Evolutionary conservation across 2,113 vertebrate genomes (phyloP).

Genomic region (Spermophilus dauricus): DNA sequence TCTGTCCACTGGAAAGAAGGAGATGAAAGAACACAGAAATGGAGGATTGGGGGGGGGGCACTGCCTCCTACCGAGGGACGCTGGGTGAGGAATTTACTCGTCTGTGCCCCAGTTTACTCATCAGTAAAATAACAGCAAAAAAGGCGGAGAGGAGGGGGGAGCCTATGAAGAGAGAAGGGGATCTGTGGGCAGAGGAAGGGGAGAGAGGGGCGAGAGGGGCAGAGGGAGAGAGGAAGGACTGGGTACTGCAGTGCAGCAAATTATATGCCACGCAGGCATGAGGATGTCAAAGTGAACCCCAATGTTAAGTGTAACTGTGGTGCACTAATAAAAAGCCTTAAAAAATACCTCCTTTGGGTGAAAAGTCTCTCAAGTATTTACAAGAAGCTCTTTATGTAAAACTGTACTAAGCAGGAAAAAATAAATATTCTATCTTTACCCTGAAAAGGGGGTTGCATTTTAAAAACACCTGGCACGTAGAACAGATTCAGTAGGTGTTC

Average conservation of each 20-base stretch:
- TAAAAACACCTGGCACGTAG: neutral
- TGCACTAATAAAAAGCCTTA: neutral
- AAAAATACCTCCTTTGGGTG: constrained; percentile 21
- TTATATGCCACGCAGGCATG: too few relatives aligned
- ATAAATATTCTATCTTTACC: neutral
- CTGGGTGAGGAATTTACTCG: neutral
- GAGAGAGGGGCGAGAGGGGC: too few relatives aligned
- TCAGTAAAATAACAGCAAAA: neutral
- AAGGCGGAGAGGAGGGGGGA: too few relatives aligned
- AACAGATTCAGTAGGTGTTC: neutral
- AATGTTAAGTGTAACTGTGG: too few relatives aligned
- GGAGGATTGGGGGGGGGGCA: neutral
- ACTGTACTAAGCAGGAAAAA: neutral
- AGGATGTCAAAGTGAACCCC: too few relatives aligned
- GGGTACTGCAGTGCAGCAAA: too few relatives aligned
- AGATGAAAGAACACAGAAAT: neutral
- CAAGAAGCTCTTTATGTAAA: neutral
- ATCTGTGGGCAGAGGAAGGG: too few relatives aligned
- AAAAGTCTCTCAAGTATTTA: constrained; percentile 54
- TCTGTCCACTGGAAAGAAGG: neutral
- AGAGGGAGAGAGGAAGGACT: too few relatives aligned
- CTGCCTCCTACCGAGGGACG: too few relatives aligned
- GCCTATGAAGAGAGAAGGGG: too few relatives aligned
- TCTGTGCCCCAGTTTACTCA: neutral
- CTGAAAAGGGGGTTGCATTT: too few relatives aligned